Conservation (phyloP, 1,140 invertebrate species). For the Zaprionus gabonicus region DNA sequence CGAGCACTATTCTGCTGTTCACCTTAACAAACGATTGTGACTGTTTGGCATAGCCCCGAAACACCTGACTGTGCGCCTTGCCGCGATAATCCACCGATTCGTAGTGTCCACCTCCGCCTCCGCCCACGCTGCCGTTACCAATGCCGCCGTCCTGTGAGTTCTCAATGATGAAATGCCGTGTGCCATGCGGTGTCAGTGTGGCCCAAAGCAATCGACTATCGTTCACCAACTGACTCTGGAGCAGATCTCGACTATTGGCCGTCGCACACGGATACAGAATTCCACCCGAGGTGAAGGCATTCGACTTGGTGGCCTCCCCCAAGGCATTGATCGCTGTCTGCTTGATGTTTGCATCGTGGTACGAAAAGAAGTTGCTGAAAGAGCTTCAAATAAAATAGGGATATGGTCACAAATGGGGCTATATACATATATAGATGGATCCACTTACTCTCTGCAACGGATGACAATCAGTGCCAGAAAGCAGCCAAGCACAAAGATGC, state of each 20-base stretch:
- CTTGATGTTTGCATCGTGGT: slow-evolving; percentile 83
- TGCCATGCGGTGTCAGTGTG: slow-evolving; percentile 91
- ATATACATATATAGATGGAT: no score
- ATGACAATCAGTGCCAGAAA: slow-evolving; percentile 91
- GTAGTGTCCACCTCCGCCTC: slow-evolving; percentile 86
- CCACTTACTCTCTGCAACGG: slow-evolving; percentile 92
- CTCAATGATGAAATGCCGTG: slow-evolving; percentile 88
- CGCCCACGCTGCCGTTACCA: background rate
- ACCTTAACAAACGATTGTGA: slow-evolving; percentile 73
- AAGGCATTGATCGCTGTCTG: slow-evolving; percentile 75
- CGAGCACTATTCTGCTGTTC: background rate
- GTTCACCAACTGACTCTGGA: slow-evolving; percentile 84
- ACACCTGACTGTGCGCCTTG: slow-evolving; percentile 72
- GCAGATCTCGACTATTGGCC: slow-evolving; percentile 71
- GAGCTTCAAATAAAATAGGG: background rate
- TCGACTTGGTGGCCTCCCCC: slow-evolving; percentile 80
- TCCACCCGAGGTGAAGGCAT: slow-evolving; percentile 78
- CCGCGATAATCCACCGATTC: slow-evolving; percentile 88
- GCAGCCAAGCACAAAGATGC: slow-evolving; percentile 90
- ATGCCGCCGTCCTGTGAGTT: slow-evolving; percentile 85
- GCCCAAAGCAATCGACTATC: slow-evolving; percentile 90
- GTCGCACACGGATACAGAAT: slow-evolving; percentile 80
- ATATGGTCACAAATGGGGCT: background rate
- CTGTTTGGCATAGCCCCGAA: slow-evolving; percentile 72
- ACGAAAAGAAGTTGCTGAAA: slow-evolving; percentile 75